These are phyloP conservation scores for Ochropacha duplaris DNA, from an alignment of 2,888 invertebrate genomes.

Conservation along the genomic window DNA sequence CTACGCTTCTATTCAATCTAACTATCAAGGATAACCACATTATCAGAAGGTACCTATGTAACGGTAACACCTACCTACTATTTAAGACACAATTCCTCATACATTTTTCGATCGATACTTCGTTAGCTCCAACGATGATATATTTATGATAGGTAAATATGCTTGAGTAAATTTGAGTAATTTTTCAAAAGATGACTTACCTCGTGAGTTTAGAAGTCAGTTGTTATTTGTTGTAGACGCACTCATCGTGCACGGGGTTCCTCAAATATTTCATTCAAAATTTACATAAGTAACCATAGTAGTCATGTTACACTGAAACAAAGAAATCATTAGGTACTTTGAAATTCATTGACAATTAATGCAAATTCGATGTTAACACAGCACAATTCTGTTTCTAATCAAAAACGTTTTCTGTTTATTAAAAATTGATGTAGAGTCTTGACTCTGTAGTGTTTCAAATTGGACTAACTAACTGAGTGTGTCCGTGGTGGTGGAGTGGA, in stretches of 20 bases:
- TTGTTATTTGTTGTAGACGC: background rate
- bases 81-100: background rate
- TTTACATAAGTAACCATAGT: background rate
- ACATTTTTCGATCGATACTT: background rate
- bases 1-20: background rate
- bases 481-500: too few relatives aligned
- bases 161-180: too few relatives aligned
- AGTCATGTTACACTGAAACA: background rate
- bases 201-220: background rate
- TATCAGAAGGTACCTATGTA: background rate
- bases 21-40: background rate
- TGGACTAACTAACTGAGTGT: slow-evolving; percentile 68
- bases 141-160: too few relatives aligned
- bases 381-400: too few relatives aligned
- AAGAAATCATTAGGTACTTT: background rate
- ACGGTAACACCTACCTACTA: background rate
- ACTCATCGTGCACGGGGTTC: too few relatives aligned
- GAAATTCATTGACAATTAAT: too few relatives aligned
- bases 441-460: slow-evolving; percentile 75
- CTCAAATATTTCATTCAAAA: background rate
- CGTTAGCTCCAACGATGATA: too few relatives aligned
- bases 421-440: slow-evolving; percentile 47
- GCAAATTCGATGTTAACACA: too few relatives aligned
- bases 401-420: slow-evolving; percentile 9
- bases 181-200: too few relatives aligned